Conservation (phyloP, 2,113 vertebrate species). For the Aldabrachelys gigantea region DNA sequence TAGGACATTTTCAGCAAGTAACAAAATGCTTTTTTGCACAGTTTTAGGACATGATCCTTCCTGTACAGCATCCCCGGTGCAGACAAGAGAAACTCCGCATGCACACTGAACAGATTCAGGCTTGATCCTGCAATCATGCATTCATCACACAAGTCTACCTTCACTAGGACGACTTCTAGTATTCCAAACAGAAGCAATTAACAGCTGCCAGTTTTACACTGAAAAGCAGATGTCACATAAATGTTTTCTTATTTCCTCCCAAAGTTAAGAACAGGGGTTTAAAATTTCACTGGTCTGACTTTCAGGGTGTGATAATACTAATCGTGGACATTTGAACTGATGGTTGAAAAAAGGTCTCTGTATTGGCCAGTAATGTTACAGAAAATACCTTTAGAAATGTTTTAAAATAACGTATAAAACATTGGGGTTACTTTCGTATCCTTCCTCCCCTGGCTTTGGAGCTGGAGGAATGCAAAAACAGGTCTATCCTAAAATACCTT, state of each 20-base stretch:
- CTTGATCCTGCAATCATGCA: background rate
- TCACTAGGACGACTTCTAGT: background rate
- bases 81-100: background rate
- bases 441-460: background rate
- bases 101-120: background rate
- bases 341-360: background rate
- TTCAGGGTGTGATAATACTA: background rate
- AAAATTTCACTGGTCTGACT: background rate
- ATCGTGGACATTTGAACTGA: background rate
- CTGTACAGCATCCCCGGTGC: background rate
- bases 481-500: background rate
- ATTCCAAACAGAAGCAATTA: background rate
- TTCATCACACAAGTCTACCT: background rate
- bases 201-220: background rate
- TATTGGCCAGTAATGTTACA: background rate
- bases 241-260: background rate
- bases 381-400: background rate
- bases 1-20: background rate
- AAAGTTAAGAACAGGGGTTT: background rate
- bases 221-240: background rate
- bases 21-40: background rate
- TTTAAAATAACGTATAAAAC: background rate
- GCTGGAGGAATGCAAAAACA: background rate
- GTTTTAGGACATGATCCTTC: background rate
- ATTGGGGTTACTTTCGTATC: no score